Evolutionary conservation across 2,888 invertebrate species (phyloP), one percentile per base, ranked within the genome.

Genomic region (Plebejus argus): DNA sequence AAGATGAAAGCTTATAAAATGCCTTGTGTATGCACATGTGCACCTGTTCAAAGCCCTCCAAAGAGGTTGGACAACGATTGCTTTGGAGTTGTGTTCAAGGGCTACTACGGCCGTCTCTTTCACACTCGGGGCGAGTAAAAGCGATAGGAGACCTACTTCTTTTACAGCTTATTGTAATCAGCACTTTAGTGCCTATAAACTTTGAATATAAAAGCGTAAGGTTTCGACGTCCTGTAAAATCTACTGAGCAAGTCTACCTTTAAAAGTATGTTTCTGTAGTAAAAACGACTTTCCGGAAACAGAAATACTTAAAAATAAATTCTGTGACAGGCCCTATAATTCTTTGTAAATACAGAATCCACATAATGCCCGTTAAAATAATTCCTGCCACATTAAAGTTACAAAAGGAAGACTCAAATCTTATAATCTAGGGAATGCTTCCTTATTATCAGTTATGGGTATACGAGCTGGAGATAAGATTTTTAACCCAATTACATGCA

Each of bases 1-100:
- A 88, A 80, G 81, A 81, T 83, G 83, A 85, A 86, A 86, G 84
- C 84, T 84, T 84, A 86, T 88, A 85, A 89, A 91, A 91, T 89
- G 86, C 87, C 86, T 90, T 91, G 86, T 86, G 85, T 86, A 87
- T 88, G 85, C 88, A 88, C 86, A 88, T 86, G 85, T 87, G 90
- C 93, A 93, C 92, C 93, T 93, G 91, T 90, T 87, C 88, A 91
- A 92, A 91, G 90, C 83, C 85, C 86, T 89, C 88, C 87, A 85
- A 83, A 86, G 85, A 86, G 83, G 79, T 83, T 76, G 74, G 76
- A 79, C 84, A 83, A 28, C 82, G 81, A 81, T 79, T 82, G 82
- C 80, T 80, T 81, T 79, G 81, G 79, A 78, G 80, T 80, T 83
- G 81, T 81, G 81, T 82, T 82, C 81, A 85, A 82, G 81, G 83